phyloP scores from a whole-genome alignment of 2,888 invertebrate genomes.

The Apoda limacodes region DNA sequence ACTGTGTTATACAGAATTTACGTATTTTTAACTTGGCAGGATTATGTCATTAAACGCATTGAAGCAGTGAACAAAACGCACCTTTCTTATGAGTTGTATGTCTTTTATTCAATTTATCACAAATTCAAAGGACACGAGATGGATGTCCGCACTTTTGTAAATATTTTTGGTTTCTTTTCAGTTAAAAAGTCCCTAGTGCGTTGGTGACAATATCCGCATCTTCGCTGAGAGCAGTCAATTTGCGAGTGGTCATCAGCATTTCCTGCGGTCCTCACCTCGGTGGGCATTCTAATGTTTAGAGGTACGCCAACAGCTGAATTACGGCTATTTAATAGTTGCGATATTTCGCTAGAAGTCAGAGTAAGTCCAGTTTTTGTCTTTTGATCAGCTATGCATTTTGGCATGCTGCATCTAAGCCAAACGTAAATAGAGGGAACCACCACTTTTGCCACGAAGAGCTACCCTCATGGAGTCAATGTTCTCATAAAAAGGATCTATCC shows the following conservation, averaged over 20 bases:
- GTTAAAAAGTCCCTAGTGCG: neutral
- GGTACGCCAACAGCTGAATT: too few relatives aligned
- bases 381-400: conserved; percentile 11
- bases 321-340: too few relatives aligned
- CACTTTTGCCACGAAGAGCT: conserved; percentile 8
- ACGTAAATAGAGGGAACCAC: conserved; percentile 12
- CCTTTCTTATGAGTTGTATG: too few relatives aligned
- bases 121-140: too few relatives aligned
- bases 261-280: conserved; percentile 1
- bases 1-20: too few relatives aligned
- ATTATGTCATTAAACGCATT: too few relatives aligned
- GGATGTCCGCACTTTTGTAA: too few relatives aligned
- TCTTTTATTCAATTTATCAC: too few relatives aligned
- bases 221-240: neutral
- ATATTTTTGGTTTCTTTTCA: too few relatives aligned
- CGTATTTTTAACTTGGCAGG: too few relatives aligned
- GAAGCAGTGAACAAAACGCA: too few relatives aligned
- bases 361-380: conserved; percentile 8
- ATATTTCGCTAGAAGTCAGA: conserved; percentile 8
- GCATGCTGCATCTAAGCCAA: conserved; percentile 9
- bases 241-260: neutral
- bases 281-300: too few relatives aligned
- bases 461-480: conserved; percentile 8
- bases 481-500: conserved; percentile 12
- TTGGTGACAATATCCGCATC: conserved; percentile 1